Conservation (phyloP, 2,888 invertebrate species). For the Drosophila mayaguana region DNA sequence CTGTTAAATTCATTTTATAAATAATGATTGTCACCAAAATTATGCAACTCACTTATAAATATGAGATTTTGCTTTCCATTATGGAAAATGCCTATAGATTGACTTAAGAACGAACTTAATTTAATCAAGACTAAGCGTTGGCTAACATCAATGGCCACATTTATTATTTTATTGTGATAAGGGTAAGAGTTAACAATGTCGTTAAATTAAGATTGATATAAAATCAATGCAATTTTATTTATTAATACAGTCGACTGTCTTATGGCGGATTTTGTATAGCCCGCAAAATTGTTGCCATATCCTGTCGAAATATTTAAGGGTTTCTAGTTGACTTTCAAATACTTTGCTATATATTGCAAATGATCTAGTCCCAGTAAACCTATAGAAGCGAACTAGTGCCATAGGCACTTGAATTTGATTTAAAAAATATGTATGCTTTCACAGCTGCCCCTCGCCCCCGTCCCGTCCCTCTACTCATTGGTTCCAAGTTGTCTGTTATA, state of each 20-base stretch:
- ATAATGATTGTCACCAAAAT: not conserved
- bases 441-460: too few relatives aligned
- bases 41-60: constrained; percentile 13
- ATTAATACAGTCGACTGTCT: not conserved
- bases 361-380: not conserved
- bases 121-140: not conserved
- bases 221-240: not conserved
- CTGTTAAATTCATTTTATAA: constrained; percentile 15
- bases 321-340: not conserved
- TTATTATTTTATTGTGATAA: too few relatives aligned
- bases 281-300: not conserved
- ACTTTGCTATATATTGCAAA: not conserved
- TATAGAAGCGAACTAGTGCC: not conserved
- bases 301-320: constrained; percentile 1
- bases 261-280: not conserved
- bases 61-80: not conserved
- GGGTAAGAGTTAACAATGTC: too few relatives aligned
- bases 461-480: too few relatives aligned
- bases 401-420: too few relatives aligned
- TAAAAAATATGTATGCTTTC: too few relatives aligned
- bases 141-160: too few relatives aligned
- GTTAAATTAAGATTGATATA: not conserved
- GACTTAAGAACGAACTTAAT: too few relatives aligned
- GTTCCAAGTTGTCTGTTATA: too few relatives aligned
- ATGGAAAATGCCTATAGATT: not conserved